Base-by-base conservation (phyloP, 1,140 invertebrate genomes). In the Ooceraea biroi region DNA sequence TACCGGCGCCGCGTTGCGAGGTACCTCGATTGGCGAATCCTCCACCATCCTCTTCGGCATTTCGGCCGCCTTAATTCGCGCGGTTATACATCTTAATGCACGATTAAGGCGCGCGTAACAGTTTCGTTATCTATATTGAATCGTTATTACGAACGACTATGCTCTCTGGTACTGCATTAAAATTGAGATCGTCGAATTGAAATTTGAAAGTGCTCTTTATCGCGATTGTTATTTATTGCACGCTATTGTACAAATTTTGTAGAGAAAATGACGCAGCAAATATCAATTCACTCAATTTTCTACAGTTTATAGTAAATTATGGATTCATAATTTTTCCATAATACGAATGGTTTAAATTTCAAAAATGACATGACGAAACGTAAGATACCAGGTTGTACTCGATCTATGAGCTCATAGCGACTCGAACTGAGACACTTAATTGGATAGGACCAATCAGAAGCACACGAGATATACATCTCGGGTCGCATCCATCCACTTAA, bases 401-500 rank as follows among this genome's bases (percentile, higher is more conserved):
- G 55, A 71, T 82, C 76, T 61, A 22, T 57, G 77, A 60, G 69
- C 68, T 84, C 17, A 66, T 80, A 83, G 88, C 80, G 82, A 87
- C 73, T 85, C 85, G 82, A 88, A 82, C 63, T 74, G 77, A 74
- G 86, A 77, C 77, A 80, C 84, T 88, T 85, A 88, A 89, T 88
- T 84, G 86, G 84, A 84, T 83, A 88, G 87, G 87, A 86, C 87
- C 87, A 89, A 89, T 89, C 84, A 88, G 57, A 82, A 76, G 73
- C 60, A 86, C 73, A 85, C 60, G 69, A 82, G 85, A 88, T 88
- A 82, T 72, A 87, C 83, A 90, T 91, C 88, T 91, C 63, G 65
- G 60, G 66, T 83, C 83, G 76, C 83, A 90, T 90, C 90, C 88
- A 91, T 92, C 90, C 89, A 87, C 82, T 90, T 88, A 89, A 91